Evolutionary conservation across 2,113 vertebrate genomes (phyloP).

Genomic region (Sterrhoptilus dennistouni): DNA sequence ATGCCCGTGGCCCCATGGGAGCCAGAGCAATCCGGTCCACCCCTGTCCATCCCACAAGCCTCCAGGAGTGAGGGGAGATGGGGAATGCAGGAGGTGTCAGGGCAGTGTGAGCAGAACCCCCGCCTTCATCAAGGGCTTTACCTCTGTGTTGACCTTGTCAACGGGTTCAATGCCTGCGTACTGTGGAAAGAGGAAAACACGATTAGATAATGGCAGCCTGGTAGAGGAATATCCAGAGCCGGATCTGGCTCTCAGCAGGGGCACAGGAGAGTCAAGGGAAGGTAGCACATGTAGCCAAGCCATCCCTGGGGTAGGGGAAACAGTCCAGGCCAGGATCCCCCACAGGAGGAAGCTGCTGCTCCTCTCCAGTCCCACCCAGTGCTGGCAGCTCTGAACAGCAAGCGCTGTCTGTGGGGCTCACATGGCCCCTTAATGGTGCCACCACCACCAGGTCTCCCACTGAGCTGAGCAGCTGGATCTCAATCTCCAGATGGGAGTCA

Average conservation of each 20-base stretch:
- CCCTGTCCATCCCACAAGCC: not conserved
- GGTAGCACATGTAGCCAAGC: not conserved
- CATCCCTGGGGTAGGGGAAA: not conserved
- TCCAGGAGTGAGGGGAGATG: not conserved
- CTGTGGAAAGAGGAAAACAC: constrained; percentile 50
- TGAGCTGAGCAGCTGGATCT: fast-evolving
- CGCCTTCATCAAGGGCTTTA: not conserved
- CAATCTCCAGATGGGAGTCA: not conserved
- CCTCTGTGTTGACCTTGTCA: constrained; percentile 86
- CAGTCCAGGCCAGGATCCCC: not conserved
- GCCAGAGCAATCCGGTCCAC: not conserved
- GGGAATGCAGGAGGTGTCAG: not conserved
- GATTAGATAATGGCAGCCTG: not conserved
- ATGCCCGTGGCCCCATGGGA: fast-evolving
- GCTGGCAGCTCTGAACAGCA: not conserved
- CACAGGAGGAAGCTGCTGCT: not conserved
- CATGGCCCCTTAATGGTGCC: not conserved
- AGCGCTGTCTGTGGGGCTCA: fast-evolving
- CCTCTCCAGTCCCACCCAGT: not conserved
- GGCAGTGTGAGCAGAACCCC: not conserved
- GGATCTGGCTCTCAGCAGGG: fast-evolving
- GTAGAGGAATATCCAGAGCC: not conserved
- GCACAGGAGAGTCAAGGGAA: not conserved
- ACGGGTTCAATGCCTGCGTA: constrained; percentile 84
- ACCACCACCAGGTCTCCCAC: fast-evolving